phyloP scores from a whole-genome alignment of 2,888 invertebrate genomes.

The Neoaliturus tenellus region DNA sequence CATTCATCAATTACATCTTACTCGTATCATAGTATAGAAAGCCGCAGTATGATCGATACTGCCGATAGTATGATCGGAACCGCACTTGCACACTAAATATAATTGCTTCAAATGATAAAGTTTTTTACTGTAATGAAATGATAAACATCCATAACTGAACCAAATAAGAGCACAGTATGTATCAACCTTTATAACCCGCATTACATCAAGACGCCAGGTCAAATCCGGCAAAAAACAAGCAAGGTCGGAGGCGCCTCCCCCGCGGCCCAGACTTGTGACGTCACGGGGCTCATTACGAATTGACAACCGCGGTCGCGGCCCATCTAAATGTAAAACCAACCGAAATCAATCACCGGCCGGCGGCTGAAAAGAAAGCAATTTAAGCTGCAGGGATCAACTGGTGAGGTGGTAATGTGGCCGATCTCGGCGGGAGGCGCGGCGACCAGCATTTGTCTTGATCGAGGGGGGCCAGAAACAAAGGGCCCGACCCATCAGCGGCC shows the following conservation, averaged over 20 bases:
- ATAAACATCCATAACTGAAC: too few species aligned
- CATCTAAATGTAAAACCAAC: constrained; percentile 54
- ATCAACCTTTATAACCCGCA: too few species aligned
- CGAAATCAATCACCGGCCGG: constrained; percentile 48
- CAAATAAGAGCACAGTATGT: too few species aligned
- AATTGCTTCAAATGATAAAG: too few species aligned
- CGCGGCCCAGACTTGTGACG: neutral
- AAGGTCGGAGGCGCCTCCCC: neutral
- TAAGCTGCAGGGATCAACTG: constrained; percentile 46
- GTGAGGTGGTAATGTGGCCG: constrained; percentile 46
- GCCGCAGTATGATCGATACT: too few species aligned
- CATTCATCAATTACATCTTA: too few species aligned
- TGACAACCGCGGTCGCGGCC: constrained; percentile 39
- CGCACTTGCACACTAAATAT: too few species aligned
- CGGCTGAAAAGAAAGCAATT: constrained; percentile 53
- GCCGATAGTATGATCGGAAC: too few species aligned
- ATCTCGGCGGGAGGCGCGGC: constrained; percentile 34
- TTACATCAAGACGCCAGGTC: too few species aligned
- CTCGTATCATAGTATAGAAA: too few species aligned
- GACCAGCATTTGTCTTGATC: constrained; percentile 54
- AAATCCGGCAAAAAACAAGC: too few species aligned
- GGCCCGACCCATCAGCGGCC: constrained; percentile 41
- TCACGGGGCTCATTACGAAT: constrained; percentile 31
- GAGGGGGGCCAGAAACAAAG: constrained; percentile 58
- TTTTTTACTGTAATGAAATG: too few species aligned